phyloP scores from a whole-genome alignment of 2,113 vertebrate species.

The Oceanodroma tethys region DNA sequence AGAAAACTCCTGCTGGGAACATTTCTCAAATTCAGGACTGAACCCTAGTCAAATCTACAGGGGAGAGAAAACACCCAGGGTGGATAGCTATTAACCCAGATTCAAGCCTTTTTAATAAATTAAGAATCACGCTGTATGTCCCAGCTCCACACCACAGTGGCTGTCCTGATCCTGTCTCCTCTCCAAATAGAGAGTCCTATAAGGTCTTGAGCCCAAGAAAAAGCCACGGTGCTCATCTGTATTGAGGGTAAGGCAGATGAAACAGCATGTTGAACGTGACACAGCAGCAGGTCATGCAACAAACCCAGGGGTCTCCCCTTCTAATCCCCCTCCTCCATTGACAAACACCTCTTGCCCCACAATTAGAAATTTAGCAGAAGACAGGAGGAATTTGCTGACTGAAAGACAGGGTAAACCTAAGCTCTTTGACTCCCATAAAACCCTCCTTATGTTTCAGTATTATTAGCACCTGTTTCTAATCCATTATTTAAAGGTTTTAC shows the following conservation, averaged over 20 bases:
- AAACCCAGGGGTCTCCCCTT: neutral
- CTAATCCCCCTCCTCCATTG: neutral
- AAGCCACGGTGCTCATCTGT: rapidly evolving
- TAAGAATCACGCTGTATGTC: neutral
- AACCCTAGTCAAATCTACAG: neutral
- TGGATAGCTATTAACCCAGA: neutral
- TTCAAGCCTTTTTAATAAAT: neutral
- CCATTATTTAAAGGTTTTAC: neutral
- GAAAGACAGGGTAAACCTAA: neutral
- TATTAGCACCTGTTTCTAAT: neutral
- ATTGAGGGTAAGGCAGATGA: neutral
- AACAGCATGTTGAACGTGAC: rapidly evolving
- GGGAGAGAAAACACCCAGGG: neutral
- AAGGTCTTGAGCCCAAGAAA: neutral
- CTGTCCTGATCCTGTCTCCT: neutral
- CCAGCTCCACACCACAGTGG: neutral
- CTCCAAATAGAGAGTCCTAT: neutral
- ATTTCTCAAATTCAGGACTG: neutral
- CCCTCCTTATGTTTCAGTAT: neutral
- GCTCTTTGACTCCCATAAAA: neutral
- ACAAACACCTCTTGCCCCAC: neutral
- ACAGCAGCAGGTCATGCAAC: neutral
- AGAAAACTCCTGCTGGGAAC: neutral
- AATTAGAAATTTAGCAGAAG: neutral
- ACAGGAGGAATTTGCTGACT: neutral